phyloP scores from a whole-genome alignment of 2,797 vertebrate species.

The Astyanax mexicanus region DNA sequence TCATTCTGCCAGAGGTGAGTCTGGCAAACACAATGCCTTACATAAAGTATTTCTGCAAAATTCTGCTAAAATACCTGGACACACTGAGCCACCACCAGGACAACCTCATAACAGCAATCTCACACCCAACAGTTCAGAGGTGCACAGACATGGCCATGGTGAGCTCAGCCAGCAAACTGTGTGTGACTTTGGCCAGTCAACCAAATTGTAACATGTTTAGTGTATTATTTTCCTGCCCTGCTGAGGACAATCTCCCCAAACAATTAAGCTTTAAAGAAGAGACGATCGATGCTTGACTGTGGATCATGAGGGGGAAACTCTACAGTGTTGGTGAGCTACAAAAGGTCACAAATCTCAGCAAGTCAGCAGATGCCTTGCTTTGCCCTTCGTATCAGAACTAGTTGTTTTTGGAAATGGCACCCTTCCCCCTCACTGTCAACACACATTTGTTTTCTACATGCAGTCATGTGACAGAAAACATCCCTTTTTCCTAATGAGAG shows the following conservation, averaged over 20 bases:
- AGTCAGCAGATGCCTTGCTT: neutral
- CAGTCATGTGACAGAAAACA: slow-evolving; percentile 25
- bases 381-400: neutral
- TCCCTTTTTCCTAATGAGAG: slow-evolving; percentile 47
- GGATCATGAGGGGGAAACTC: slow-evolving; percentile 8
- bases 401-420: slow-evolving; percentile 19
- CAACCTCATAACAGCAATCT: neutral
- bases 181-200: neutral
- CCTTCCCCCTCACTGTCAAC: slow-evolving; percentile 20
- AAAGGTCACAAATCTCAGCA: slow-evolving; percentile 30
- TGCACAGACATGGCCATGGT: neutral
- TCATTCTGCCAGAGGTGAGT: slow-evolving; percentile 4
- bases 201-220: neutral
- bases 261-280: neutral
- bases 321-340: slow-evolving; percentile 42
- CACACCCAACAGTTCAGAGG: neutral
- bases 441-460: slow-evolving; percentile 24
- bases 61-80: slow-evolving; percentile 10
- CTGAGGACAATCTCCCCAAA: slow-evolving; percentile 7
- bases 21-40: neutral
- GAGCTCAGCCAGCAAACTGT: neutral
- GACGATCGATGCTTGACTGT: slow-evolving; percentile 23
- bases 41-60: neutral
- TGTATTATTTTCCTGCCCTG: slow-evolving; percentile 11
- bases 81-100: neutral